Percentiles rank a stretch among this genome's conserved stretches.
These are phyloP conservation scores for Pterostichus madidus DNA, from an alignment of 2,888 invertebrate genomes.

Conservation along the genomic window DNA sequence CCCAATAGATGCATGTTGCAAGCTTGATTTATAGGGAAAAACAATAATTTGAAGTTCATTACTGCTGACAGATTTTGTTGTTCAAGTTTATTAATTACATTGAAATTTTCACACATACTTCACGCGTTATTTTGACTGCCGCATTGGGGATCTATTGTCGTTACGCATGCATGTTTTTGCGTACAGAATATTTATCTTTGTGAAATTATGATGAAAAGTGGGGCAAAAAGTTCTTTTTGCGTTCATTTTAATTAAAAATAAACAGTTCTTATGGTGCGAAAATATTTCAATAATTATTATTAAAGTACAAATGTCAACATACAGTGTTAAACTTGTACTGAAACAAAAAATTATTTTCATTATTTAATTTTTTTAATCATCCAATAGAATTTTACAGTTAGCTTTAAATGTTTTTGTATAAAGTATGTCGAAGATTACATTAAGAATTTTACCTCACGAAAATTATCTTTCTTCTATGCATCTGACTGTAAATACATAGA, in stretches of 20 bases:
- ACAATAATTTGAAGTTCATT: constrained; percentile 64
- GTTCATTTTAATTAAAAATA: constrained; percentile 26
- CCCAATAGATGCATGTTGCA: constrained; percentile 34
- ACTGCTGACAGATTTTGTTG: constrained; percentile 63
- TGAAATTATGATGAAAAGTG: constrained; percentile 23
- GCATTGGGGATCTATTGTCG: constrained; percentile 37
- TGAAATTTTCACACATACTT: constrained; percentile 58
- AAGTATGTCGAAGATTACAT: no score
- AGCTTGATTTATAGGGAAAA: constrained; percentile 59
- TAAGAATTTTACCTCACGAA: no score
- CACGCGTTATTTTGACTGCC: constrained; percentile 47
- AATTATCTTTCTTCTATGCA: no score
- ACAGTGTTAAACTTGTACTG: no score
- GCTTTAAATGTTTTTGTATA: no score
- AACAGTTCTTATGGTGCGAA: background rate
- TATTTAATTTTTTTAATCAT: no score
- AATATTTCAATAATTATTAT: background rate
- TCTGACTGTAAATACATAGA: no score
- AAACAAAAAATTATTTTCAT: no score
- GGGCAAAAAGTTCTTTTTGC: background rate
- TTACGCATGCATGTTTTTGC: constrained; percentile 15
- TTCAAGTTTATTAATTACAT: constrained; percentile 64
- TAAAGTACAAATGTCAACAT: no score
- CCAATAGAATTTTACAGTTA: no score
- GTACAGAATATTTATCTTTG: constrained; percentile 12